These are phyloP conservation scores for Siphonodentalium dalli DNA, from an alignment of 2,888 invertebrate species.

Conservation along the genomic window DNA sequence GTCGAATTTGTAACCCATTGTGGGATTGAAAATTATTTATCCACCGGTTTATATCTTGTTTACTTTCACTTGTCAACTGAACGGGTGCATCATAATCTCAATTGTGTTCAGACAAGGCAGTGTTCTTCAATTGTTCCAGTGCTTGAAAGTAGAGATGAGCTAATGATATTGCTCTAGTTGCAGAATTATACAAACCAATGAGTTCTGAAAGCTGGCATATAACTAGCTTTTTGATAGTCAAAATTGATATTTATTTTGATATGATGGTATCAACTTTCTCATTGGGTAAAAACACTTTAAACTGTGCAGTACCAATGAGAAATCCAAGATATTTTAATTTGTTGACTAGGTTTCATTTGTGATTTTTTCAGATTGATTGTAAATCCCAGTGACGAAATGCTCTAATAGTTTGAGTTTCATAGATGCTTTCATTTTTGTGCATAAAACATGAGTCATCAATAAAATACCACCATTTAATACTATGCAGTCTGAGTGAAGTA, in stretches of 20 bases:
- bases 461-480: neutral
- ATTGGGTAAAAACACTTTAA: neutral
- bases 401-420: neutral
- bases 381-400: neutral
- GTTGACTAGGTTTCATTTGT: too few species aligned
- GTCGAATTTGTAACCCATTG: neutral
- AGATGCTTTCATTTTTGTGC: neutral
- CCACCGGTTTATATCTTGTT: conserved; percentile 1
- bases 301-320: neutral
- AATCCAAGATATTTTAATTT: neutral
- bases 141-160: too few species aligned
- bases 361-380: too few species aligned
- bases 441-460: conserved; percentile 2
- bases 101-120: neutral
- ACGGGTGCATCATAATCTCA: neutral
- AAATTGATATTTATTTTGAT: too few species aligned
- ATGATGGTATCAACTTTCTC: too few species aligned
- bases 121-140: conserved; percentile 1
- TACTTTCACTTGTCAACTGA: neutral
- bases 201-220: too few species aligned
- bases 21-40: neutral
- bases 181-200: too few species aligned
- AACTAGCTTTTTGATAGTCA: too few species aligned
- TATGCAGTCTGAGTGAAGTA: neutral
- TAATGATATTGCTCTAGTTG: too few species aligned